phyloP scores from a whole-genome alignment of 2,113 vertebrate species.

The Todiramphus saurophagus region DNA sequence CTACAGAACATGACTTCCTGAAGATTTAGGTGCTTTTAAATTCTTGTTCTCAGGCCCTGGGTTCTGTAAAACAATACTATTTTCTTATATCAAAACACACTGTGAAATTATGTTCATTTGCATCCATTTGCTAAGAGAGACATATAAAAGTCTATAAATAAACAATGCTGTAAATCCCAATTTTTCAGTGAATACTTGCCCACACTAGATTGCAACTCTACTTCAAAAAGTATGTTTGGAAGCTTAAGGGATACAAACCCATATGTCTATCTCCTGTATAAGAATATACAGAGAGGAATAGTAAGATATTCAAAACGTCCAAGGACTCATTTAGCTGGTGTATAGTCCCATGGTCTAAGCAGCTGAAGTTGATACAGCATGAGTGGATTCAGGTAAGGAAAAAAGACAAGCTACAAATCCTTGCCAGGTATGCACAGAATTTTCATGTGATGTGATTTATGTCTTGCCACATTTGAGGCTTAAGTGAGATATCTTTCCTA shows the following conservation, averaged over 20 bases:
- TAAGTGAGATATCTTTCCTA: background rate
- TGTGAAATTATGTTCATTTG: constrained; percentile 2
- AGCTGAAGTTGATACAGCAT: background rate
- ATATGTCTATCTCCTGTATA: constrained; percentile 34
- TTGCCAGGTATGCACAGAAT: background rate
- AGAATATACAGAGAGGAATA: constrained; percentile 9
- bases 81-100: background rate
- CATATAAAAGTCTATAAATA: constrained; percentile 43
- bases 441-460: background rate
- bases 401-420: background rate
- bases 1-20: background rate
- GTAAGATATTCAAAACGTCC: background rate
- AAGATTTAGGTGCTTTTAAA: background rate
- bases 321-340: background rate
- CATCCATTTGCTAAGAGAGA: background rate
- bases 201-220: constrained; percentile 21
- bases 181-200: constrained; percentile 43
- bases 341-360: background rate
- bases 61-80: background rate
- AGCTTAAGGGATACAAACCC: constrained; percentile 31
- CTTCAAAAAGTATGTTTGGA: constrained; percentile 46
- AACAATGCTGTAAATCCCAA: constrained; percentile 2
- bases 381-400: background rate
- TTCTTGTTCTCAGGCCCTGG: background rate
- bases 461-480: background rate